Conservation (phyloP, 2,888 invertebrate genomes). For the Bhutanitis thaidina region DNA sequence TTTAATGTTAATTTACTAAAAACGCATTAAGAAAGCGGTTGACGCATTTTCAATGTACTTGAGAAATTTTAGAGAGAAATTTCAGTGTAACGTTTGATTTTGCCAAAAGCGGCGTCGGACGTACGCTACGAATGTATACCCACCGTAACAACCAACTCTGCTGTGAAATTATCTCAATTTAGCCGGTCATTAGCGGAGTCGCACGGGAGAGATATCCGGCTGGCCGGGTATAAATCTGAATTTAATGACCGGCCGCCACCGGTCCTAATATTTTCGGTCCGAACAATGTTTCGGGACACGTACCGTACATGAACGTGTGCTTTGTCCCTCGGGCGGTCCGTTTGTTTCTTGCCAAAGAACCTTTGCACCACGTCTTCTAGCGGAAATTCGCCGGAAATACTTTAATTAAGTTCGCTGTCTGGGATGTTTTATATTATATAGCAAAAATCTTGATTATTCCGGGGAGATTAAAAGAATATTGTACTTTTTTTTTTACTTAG, state of each 20-base stretch:
- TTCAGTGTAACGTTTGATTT: not conserved
- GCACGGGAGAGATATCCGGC: slow-evolving; percentile 76
- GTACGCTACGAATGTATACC: not conserved
- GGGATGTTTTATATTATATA: slow-evolving; percentile 1
- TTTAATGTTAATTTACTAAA: too few species aligned
- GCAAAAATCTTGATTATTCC: not conserved
- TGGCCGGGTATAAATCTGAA: slow-evolving; percentile 73
- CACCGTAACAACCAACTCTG: slow-evolving; percentile 15
- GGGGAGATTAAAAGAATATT: too few species aligned
- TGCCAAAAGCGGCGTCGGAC: not conserved
- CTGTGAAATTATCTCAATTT: slow-evolving; percentile 78
- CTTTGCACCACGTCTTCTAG: slow-evolving; percentile 7
- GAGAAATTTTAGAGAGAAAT: too few species aligned
- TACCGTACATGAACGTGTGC: slow-evolving; percentile 26
- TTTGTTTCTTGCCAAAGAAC: slow-evolving; percentile 28
- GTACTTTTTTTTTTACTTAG: too few species aligned
- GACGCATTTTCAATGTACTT: too few species aligned
- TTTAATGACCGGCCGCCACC: slow-evolving; percentile 66
- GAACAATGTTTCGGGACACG: slow-evolving; percentile 63
- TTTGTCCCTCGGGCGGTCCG: slow-evolving; percentile 28
- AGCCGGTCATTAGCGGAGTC: slow-evolving; percentile 78
- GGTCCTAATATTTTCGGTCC: slow-evolving; percentile 66
- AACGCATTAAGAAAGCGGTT: too few species aligned
- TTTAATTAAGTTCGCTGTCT: slow-evolving; percentile 16
- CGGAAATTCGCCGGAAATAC: slow-evolving; percentile 20